Base-by-base conservation (phyloP, 2,113 vertebrate species). In the Etheostoma cragini region DNA sequence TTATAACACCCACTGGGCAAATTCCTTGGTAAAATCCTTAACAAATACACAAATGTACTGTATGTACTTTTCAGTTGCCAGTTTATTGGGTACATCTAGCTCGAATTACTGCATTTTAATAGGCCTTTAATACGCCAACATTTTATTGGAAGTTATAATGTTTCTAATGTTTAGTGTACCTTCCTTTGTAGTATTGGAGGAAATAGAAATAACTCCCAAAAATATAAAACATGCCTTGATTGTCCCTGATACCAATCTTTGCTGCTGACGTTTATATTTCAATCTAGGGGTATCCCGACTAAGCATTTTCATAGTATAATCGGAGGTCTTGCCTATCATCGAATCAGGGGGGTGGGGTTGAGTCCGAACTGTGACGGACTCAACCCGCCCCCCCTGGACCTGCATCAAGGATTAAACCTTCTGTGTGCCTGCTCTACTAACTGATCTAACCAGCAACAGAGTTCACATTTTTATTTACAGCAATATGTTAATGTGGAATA, bases 211-310 rank as follows among this genome's bases (percentile, higher is more conserved):
- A 16, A 16, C 3, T 75, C 13, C 16, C 30, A 22, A 11, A 24
- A 61, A 35, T 17, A 60, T 35, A 19, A 22, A 24, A 62, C n/a
- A n/a, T 42, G 2, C 22, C 33, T 65, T 35, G 0, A 54, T 50
- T 64, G 22, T 33, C 52, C 42, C 33, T 68, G 46, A 72, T 67
- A 19, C 30, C 35, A 47, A 14, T 52, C 66, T 60, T 56, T 30
- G 61, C 66, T 52, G 22, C 26, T 45, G n/a, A n/a, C 26, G 16
- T 54, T 61, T 17, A 17, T 38, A 33, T 45, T 38, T 38, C 38
- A 38, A 38, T 38, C 38, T 38, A 10, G 38, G 2, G 38, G 38
- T 38, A 8, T 38, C 8, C 38, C 8, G 38, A 38, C 38, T 38
- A 38, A 38, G 7, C 8, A 38, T 38, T 38, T 38, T 38, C 8